Base-by-base conservation (phyloP, 2,888 invertebrate genomes). In the Linnaemya tessellans region DNA sequence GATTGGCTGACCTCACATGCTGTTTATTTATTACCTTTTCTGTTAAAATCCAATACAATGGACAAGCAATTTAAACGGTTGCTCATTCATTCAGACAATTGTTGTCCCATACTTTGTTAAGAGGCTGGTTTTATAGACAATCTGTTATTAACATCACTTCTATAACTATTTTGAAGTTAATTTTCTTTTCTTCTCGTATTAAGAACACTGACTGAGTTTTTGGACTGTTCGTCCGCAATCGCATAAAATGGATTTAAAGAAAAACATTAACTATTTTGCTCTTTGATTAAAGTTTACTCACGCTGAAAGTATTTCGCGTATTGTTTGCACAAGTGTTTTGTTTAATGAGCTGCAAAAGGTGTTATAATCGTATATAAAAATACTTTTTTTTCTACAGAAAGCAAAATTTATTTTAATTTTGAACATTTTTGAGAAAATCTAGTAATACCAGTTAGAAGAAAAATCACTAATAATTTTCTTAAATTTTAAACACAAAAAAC, bases 11-110 rank as follows among this genome's bases (percentile, higher is more conserved):
- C 51, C 58, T 68, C 49, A 79, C 68, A 70, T 41, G 35, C 51
- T 68, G 30, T 75, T 43, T 75, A 13, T 65, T 65, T 68, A 79
- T 70, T 79, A 70, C 41, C 41, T 79, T 75, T 65, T 75, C 30
- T 22, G 54, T 54, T 75, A 22, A 35, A 51, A 64, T n/a, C 30
- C 1, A 22, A 46, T 60, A 25, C 38, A 49, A 35, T 18, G 11
- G 22, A 58, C 1, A 30, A 54, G 46, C 18, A 30, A 22, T 35
- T 20, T 18, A 10, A 74, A 65, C 75, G 30, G 65, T 65, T 56
- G n/a, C n/a, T 46, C 22, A 35, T 46, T 73, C 35, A 73, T 35
- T 20, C 30, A 30, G 9, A 2, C 18, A 54, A 20, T 54, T 35
- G 25, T 20, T 58, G 20, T 64, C 25, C 51, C 62, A 22, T 15